Base-by-base conservation (phyloP, 1,140 invertebrate genomes). In the Nephotettix cincticeps region DNA sequence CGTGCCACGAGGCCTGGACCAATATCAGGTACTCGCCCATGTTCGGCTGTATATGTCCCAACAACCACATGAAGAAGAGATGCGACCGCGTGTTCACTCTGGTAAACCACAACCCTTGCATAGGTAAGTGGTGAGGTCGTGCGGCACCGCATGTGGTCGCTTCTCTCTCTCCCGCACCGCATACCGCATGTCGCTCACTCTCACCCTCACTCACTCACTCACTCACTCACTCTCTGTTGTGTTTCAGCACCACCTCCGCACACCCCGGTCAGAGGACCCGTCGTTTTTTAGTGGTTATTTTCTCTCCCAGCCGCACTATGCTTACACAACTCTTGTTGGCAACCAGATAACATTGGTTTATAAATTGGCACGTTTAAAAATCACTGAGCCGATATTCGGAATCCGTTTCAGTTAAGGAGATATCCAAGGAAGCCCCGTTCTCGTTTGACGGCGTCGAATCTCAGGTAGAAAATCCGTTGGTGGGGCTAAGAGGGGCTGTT, bases 31-130 rank as follows among this genome's bases (percentile, higher is more conserved):
- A 91, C 66, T 93, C 93, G 13, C 93, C 92, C 1, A 90, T 95
- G 86, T 95, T 95, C 80, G 93, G 93, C 14, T 95, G 93, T 82
- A 94, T 95, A 74, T 95, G 93, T 81, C 93, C 93, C 64, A 93
- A 92, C 78, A 93, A 92, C 76, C 90, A 93, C 80, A 89, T 91
- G 84, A 94, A 94, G 86, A 91, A 90, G 76, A 87, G 90, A 74
- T 95, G 93, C 82, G 92, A 95, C 80, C 84, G 89, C 75, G 92
- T 94, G 80, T 95, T 94, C 83, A 87, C 87, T 71, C 87, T 90
- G 77, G 91, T 95, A 77, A 94, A 95, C 85, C 91, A 94, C 82
- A 95, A 95, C 84, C 92, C 93, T 19, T 95, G 93, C 82, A 89
- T 95, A 77, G 92, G 93, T 95, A 87, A 93, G 92, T 91, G 54